A percentile compares a stretch with the other conserved stretches of the same genome.
Conservation (phyloP, 2,113 vertebrate species). For the Eptesicus fuscus region DNA sequence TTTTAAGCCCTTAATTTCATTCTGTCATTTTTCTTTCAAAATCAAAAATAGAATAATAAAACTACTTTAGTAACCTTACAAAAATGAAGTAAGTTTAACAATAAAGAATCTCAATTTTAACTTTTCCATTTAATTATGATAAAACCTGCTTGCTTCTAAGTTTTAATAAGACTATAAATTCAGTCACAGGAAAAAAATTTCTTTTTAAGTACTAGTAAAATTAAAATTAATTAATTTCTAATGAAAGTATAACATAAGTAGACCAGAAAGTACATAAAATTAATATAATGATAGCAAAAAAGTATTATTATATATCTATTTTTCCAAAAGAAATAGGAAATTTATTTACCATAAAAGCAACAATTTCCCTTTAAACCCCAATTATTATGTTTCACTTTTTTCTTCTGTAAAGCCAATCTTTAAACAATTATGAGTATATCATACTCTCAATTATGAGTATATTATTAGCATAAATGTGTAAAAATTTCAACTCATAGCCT, state of each 20-base stretch:
- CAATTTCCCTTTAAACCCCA: neutral
- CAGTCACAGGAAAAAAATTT: neutral
- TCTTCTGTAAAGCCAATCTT: neutral
- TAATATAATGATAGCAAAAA: neutral
- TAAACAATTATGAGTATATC: neutral
- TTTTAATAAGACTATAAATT: conserved; percentile 30
- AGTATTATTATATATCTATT: neutral
- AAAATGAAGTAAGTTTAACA: conserved; percentile 10
- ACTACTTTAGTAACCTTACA: neutral
- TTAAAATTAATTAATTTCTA: conserved; percentile 19
- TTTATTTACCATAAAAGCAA: neutral
- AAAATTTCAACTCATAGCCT: neutral
- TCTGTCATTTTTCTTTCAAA: neutral
- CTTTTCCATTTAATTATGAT: neutral
- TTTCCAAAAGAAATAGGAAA: neutral
- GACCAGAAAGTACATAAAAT: neutral
- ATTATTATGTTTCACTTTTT: neutral
- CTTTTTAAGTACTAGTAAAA: conserved; percentile 42
- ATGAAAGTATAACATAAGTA: conserved; percentile 2
- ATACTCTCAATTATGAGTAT: neutral
- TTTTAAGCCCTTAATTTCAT: neutral
- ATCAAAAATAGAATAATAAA: neutral
- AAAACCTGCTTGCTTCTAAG: conserved; percentile 25
- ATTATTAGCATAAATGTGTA: neutral
- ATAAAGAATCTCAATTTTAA: neutral